Percentiles rank a stretch among this genome's conserved stretches.
These are phyloP conservation scores for Drosophila koepferae DNA, from an alignment of 2,888 invertebrate species.

Conservation along the genomic window DNA sequence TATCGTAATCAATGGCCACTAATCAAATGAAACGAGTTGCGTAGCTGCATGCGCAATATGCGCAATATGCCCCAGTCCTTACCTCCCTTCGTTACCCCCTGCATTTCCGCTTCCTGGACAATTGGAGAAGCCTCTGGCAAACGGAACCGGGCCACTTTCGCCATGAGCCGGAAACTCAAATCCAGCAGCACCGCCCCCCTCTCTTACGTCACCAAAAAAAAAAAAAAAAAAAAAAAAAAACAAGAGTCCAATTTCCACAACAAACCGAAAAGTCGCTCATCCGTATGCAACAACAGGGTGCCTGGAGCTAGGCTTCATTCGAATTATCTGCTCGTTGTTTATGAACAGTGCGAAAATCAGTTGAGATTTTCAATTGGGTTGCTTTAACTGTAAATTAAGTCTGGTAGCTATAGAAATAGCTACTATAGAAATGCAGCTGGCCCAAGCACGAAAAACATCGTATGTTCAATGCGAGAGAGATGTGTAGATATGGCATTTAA, in stretches of 20 bases:
- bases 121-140: conserved; percentile 21
- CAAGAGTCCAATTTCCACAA: conserved; percentile 18
- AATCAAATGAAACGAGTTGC: conserved; percentile 69
- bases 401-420: not conserved
- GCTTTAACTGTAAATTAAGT: not conserved
- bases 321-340: not conserved
- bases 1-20: conserved; percentile 58
- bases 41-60: conserved; percentile 49
- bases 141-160: conserved; percentile 33
- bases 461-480: too few species aligned
- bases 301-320: not conserved
- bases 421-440: not conserved
- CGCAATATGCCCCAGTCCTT: too few species aligned
- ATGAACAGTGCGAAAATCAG: not conserved
- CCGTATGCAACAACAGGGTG: not conserved
- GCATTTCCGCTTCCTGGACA: conserved; percentile 4
- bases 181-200: conserved; percentile 7
- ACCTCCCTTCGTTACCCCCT: not conserved
- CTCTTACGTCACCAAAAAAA: not conserved
- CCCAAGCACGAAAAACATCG: too few species aligned
- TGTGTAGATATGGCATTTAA: too few species aligned
- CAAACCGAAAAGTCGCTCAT: conserved; percentile 23
- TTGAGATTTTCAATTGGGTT: not conserved
- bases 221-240: not conserved
- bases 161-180: conserved; percentile 53